phyloP scores from a whole-genome alignment of 1,140 invertebrate genomes.

The Odontomachus brunneus region DNA sequence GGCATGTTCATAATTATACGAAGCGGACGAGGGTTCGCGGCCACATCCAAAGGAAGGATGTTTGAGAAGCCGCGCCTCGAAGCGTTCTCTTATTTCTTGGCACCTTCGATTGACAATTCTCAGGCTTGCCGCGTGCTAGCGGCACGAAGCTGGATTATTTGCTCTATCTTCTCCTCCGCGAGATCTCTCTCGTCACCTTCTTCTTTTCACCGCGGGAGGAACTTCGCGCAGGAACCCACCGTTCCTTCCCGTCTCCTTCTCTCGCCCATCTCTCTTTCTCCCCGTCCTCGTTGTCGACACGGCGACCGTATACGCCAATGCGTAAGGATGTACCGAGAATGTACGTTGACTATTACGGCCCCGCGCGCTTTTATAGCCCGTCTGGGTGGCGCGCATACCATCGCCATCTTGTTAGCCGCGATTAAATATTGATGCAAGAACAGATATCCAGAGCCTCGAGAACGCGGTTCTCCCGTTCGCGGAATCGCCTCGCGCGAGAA shows the following conservation, averaged over 20 bases:
- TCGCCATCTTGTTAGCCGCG: conserved; percentile 79
- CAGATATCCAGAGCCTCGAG: conserved; percentile 66
- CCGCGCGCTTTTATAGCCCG: conserved; percentile 73
- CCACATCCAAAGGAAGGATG: conserved; percentile 80
- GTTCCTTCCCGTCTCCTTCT: neutral
- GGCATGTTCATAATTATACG: conserved; percentile 34
- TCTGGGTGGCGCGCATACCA: conserved; percentile 71
- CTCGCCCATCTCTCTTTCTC: neutral
- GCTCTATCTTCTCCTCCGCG: conserved; percentile 57
- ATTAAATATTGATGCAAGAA: conserved; percentile 82
- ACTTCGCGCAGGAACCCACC: conserved; percentile 25
- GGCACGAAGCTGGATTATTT: conserved; percentile 60
- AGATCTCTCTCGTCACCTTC: conserved; percentile 31
- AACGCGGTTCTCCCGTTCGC: conserved; percentile 57
- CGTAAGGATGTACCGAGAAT: conserved; percentile 59
- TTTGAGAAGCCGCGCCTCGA: conserved; percentile 82
- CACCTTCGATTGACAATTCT: conserved; percentile 85
- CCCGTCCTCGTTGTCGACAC: conserved; percentile 5
- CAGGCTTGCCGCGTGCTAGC: conserved; percentile 70
- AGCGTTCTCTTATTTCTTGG: conserved; percentile 78
- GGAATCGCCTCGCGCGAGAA: conserved; percentile 61
- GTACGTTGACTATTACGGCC: conserved; percentile 65
- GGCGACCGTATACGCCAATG: neutral
- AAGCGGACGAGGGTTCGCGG: conserved; percentile 65
- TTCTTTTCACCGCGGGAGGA: conserved; percentile 42